These are phyloP conservation scores for Amblyjoppa fuscipennis DNA, from an alignment of 2,888 invertebrate species.

Conservation along the genomic window DNA sequence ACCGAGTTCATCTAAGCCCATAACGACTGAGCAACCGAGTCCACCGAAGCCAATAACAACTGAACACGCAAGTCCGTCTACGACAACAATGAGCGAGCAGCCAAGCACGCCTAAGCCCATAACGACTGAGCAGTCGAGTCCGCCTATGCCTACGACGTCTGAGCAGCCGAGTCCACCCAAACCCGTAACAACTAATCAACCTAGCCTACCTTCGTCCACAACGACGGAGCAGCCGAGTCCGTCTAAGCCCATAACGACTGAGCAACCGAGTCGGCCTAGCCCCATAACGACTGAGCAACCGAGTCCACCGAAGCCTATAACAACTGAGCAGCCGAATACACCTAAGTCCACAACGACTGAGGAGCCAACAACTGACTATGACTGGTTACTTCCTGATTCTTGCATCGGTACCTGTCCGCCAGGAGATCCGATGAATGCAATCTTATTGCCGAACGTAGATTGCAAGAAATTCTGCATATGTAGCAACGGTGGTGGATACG, in stretches of 20 bases:
- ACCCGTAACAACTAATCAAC: no score
- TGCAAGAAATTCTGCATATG: conserved; percentile 76
- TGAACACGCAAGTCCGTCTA: no score
- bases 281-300: not conserved
- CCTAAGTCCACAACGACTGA: not conserved
- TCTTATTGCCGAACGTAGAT: conserved; percentile 70
- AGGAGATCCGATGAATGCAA: conserved; percentile 32
- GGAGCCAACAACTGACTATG: conserved; percentile 1
- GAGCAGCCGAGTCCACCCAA: no score
- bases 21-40: no score
- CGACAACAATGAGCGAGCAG: no score
- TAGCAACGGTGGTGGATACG: conserved; percentile 56
- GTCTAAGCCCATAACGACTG: no score
- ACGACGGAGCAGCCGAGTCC: no score
- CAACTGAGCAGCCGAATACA: not conserved
- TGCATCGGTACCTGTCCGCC: conserved; percentile 73
- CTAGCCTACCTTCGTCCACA: no score
- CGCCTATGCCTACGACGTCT: not conserved
- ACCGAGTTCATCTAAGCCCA: no score
- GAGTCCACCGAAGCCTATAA: not conserved
- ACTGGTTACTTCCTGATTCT: not conserved
- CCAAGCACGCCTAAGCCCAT: not conserved
- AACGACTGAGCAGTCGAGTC: not conserved
- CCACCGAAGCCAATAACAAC: no score
- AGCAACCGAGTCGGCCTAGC: no score